Evolutionary conservation across 2,888 invertebrate genomes (phyloP).

Genomic region (Eulithis prunata): DNA sequence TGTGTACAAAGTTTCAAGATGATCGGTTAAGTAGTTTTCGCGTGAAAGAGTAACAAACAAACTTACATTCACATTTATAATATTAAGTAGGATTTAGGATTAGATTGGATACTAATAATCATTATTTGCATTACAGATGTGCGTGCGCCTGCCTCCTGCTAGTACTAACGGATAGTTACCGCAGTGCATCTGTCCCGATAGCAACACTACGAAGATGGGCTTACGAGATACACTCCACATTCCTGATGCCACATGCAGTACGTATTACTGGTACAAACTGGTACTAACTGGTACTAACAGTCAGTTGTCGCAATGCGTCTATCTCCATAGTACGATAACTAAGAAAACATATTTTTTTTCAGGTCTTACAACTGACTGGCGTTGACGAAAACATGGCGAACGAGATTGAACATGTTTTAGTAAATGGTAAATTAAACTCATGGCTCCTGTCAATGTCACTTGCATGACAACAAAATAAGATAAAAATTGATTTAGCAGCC

Average conservation of each 20-base stretch:
- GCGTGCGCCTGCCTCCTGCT: conserved; percentile 87
- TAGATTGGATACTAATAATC: too few species aligned
- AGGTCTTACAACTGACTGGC: conserved; percentile 91
- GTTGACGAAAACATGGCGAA: conserved; percentile 94
- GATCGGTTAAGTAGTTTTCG: too few species aligned
- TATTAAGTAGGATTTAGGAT: too few species aligned
- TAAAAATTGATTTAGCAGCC: too few species aligned
- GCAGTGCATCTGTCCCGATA: conserved; percentile 85
- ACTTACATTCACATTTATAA: too few species aligned
- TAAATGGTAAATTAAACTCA: conserved; percentile 74
- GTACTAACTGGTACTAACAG: too few species aligned
- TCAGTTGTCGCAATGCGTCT: too few species aligned
- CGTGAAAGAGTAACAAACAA: too few species aligned
- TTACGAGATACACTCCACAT: conserved; percentile 99
- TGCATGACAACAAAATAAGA: too few species aligned
- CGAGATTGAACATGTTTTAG: conserved; percentile 94
- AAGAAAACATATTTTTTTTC: conserved; percentile 41
- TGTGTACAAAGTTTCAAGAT: too few species aligned
- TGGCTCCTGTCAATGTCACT: too few species aligned
- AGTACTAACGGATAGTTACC: conserved; percentile 95
- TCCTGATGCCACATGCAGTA: conserved; percentile 95
- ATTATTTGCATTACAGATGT: conserved; percentile 58
- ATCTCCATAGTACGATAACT: too few species aligned
- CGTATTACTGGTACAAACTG: conserved; percentile 18
- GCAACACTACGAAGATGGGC: conserved; percentile 99